phyloP scores from a whole-genome alignment of 2,888 invertebrate species.

The Megalurothrips usitatus region DNA sequence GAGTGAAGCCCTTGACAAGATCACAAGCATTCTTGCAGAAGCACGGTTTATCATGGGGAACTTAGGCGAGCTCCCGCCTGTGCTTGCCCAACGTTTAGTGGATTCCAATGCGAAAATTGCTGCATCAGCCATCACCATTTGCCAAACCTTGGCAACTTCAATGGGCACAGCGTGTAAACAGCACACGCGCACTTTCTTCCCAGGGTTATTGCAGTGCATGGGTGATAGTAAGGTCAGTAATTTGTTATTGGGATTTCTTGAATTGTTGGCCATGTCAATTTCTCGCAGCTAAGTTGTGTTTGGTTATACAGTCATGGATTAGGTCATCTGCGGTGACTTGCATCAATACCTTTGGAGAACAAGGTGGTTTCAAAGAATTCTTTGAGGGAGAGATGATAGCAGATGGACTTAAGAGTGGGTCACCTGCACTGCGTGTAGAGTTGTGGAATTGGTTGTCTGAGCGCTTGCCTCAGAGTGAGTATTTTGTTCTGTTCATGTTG shows the following conservation, averaged over 20 bases:
- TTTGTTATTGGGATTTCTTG: slow-evolving; percentile 45
- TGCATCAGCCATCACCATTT: slow-evolving; percentile 75
- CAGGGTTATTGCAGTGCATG: slow-evolving; percentile 67
- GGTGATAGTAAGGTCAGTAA: slow-evolving; percentile 63
- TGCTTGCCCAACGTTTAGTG: slow-evolving; percentile 67
- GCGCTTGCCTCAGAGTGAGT: slow-evolving; percentile 65
- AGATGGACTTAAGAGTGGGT: slow-evolving; percentile 80
- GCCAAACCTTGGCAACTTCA: slow-evolving; percentile 72
- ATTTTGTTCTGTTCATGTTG: slow-evolving; percentile 28
- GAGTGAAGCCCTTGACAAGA: slow-evolving; percentile 68
- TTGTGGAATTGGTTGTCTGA: slow-evolving; percentile 82
- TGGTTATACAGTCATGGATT: slow-evolving; percentile 72
- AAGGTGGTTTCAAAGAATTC: slow-evolving; percentile 73
- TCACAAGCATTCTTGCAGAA: slow-evolving; percentile 65
- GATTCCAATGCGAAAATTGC: slow-evolving; percentile 93
- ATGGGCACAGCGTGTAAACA: slow-evolving; percentile 75
- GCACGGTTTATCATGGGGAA: slow-evolving; percentile 76
- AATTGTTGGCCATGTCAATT: background rate
- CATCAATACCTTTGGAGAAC: slow-evolving; percentile 78
- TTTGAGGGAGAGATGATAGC: slow-evolving; percentile 86
- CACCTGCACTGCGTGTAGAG: slow-evolving; percentile 75
- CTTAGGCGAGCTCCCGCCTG: slow-evolving; percentile 79
- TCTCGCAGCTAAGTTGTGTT: slow-evolving; percentile 2
- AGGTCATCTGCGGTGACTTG: slow-evolving; percentile 75
- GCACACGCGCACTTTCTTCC: slow-evolving; percentile 76